These are phyloP conservation scores for Mesocricetus auratus DNA, from an alignment of 2,113 vertebrate genomes.

Conservation along the genomic window DNA sequence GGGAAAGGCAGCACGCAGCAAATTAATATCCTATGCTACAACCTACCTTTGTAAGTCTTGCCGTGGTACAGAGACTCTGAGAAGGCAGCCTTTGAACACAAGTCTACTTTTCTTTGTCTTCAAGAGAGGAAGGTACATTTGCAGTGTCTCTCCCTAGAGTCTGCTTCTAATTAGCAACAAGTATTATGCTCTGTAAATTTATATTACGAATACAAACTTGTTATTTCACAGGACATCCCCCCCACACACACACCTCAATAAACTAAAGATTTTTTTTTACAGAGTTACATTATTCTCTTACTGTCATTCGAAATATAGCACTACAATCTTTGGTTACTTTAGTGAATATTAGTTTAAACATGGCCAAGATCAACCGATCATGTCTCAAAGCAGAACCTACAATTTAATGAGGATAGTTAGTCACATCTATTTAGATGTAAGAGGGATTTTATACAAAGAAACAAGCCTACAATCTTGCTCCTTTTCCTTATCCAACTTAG, in stretches of 20 bases:
- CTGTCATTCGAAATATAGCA: not conserved
- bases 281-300: not conserved
- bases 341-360: not conserved
- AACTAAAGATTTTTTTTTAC: not conserved
- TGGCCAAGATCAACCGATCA: not conserved
- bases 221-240: not conserved
- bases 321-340: not conserved
- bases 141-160: not conserved
- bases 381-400: accelerated
- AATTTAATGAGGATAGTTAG: not conserved
- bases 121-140: not conserved
- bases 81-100: not conserved
- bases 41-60: not conserved
- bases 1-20: not conserved
- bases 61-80: not conserved
- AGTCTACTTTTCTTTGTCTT: not conserved
- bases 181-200: conserved; percentile 55
- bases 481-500: not conserved
- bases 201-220: conserved; percentile 29
- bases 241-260: not conserved
- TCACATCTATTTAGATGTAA: not conserved
- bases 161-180: conserved; percentile 62
- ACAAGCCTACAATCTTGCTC: not conserved
- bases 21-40: not conserved
- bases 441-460: not conserved